Conservation (phyloP, 2,113 vertebrate species). For the Dipodomys stephensi region DNA sequence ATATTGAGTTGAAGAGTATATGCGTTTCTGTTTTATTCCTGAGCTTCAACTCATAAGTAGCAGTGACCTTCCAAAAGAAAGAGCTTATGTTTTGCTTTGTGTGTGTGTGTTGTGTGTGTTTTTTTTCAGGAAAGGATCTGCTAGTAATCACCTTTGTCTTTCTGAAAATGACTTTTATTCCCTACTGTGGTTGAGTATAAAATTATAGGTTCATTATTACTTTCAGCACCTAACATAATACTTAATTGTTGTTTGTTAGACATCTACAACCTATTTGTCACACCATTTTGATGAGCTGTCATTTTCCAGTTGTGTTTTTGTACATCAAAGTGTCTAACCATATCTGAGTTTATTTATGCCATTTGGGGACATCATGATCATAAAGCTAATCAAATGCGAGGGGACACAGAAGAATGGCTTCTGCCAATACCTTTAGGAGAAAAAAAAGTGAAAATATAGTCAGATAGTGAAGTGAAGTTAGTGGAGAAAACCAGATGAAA, state of each 20-base stretch:
- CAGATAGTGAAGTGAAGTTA: not conserved
- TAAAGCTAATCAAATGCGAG: not conserved
- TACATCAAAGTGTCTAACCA: not conserved
- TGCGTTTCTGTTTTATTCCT: not conserved
- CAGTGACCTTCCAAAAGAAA: not conserved
- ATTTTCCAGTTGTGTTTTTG: not conserved
- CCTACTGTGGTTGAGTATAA: not conserved
- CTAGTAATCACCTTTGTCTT: not conserved
- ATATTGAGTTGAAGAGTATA: not conserved
- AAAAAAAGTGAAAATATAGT: slow-evolving; percentile 5
- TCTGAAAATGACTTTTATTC: not conserved
- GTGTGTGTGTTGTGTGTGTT: not conserved
- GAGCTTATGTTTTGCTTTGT: not conserved
- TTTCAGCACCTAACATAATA: not conserved
- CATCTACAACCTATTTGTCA: not conserved
- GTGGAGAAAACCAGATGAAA: not conserved
- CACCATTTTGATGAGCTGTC: not conserved
- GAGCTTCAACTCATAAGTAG: not conserved
- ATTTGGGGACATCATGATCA: not conserved
- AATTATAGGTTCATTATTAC: not conserved
- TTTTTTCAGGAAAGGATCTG: not conserved
- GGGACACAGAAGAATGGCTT: not conserved
- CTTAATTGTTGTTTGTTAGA: not conserved
- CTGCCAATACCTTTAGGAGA: not conserved
- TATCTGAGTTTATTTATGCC: not conserved